Conservation (phyloP, 1,140 invertebrate species). For the Pomacea maculata region DNA sequence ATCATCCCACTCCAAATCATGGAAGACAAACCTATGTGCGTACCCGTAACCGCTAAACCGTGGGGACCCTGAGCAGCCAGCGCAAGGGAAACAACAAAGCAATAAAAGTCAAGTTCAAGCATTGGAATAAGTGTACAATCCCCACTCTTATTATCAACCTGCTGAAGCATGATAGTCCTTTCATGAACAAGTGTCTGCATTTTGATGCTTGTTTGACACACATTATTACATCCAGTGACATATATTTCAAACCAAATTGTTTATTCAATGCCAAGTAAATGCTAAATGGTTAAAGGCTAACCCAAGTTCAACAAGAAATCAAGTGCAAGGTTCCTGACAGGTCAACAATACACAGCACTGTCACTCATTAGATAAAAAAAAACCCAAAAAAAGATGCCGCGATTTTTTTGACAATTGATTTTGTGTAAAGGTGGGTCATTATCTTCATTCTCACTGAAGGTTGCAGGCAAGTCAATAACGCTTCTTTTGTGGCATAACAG, state of each 20-base stretch:
- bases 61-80: constrained; percentile 49
- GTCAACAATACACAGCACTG: too few relatives aligned
- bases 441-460: too few relatives aligned
- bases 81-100: constrained; percentile 7
- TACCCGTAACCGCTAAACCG: constrained; percentile 38
- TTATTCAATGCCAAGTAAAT: too few relatives aligned
- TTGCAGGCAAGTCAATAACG: too few relatives aligned
- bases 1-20: constrained; percentile 99
- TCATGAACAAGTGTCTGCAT: neutral
- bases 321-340: too few relatives aligned
- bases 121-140: neutral
- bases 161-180: neutral
- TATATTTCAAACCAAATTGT: neutral
- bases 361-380: too few relatives aligned
- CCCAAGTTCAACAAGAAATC: too few relatives aligned
- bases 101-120: neutral
- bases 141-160: neutral
- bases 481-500: too few relatives aligned
- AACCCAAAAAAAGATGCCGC: too few relatives aligned
- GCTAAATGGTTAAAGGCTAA: too few relatives aligned
- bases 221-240: neutral
- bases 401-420: too few relatives aligned
- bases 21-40: constrained; percentile 66
- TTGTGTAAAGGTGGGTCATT: too few relatives aligned
- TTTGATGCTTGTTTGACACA: neutral